Percentiles rank a stretch among this genome's conserved stretches.
These are phyloP conservation scores for Drosophila flavopinicola DNA, from an alignment of 2,888 invertebrate genomes.

Conservation along the genomic window DNA sequence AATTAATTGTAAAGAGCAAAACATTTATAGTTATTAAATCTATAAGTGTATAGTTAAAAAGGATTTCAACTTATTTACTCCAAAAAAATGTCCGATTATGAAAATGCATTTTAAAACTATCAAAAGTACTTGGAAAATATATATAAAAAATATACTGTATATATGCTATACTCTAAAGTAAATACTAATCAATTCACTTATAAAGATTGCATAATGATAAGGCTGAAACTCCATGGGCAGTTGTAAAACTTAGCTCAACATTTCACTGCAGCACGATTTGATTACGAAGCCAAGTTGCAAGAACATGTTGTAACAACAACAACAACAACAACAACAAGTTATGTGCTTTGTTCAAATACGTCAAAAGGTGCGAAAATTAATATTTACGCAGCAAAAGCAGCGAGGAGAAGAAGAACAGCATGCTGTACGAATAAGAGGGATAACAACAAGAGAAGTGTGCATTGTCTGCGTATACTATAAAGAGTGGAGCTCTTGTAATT, in stretches of 20 bases:
- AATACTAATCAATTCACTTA: too few relatives aligned
- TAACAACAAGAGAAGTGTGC: conserved; percentile 14
- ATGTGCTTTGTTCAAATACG: conserved; percentile 27
- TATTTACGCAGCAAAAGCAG: conserved; percentile 54
- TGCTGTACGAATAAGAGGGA: conserved; percentile 2
- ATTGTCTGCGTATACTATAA: conserved; percentile 44
- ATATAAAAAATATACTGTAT: too few relatives aligned
- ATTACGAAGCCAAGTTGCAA: conserved; percentile 34
- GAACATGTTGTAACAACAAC: background rate
- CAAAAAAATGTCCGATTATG: too few relatives aligned
- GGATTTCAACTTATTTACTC: too few relatives aligned
- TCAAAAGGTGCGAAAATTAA: conserved; percentile 75
- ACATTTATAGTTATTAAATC: too few relatives aligned
- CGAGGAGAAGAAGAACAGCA: conserved; percentile 8
- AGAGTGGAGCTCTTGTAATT: conserved; percentile 55
- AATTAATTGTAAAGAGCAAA: too few relatives aligned
- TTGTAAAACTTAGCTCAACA: too few relatives aligned
- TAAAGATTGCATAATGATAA: background rate
- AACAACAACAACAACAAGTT: conserved; percentile 34
- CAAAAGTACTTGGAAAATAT: too few relatives aligned
- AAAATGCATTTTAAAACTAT: too few relatives aligned
- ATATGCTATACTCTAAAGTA: too few relatives aligned
- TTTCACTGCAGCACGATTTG: conserved; percentile 62
- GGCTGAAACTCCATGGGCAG: conserved; percentile 15
- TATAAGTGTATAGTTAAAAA: too few relatives aligned